These are phyloP conservation scores for Trachythela sp. DNA, from an alignment of 64 coral and sea anemone species.

Conservation along the genomic window DNA sequence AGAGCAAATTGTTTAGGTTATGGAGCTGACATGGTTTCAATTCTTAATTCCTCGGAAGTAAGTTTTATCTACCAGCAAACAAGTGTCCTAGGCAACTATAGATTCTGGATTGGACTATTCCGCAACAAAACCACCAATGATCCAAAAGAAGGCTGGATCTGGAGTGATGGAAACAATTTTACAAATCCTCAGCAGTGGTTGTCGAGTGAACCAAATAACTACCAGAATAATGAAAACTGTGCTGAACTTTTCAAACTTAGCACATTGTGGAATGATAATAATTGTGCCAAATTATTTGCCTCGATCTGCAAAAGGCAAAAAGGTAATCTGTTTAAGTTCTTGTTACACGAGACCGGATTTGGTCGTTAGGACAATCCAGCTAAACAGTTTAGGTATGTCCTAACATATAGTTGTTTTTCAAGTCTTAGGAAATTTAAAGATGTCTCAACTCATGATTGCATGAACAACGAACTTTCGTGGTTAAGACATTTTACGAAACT, in stretches of 20 bases:
- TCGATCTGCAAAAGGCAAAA: background rate
- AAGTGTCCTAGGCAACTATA: background rate
- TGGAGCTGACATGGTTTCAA: background rate
- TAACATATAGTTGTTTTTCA: too few species aligned
- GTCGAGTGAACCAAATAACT: background rate
- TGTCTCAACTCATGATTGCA: too few species aligned
- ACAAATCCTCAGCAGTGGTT: background rate
- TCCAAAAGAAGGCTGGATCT: constrained; percentile 16
- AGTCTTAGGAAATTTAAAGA: too few species aligned
- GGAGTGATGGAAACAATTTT: constrained; percentile 1
- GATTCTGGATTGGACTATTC: background rate
- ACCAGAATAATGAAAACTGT: background rate
- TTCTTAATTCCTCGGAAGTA: background rate
- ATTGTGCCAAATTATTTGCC: background rate
- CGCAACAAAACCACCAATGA: background rate
- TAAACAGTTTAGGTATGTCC: too few species aligned
- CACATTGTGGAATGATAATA: background rate
- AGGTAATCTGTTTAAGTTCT: background rate
- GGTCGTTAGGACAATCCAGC: too few species aligned
- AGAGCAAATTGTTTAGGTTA: background rate
- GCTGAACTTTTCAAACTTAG: background rate
- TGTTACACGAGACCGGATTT: too few species aligned
- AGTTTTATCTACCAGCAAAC: background rate
- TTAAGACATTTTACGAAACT: too few species aligned
- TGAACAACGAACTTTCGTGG: too few species aligned